phyloP scores from a whole-genome alignment of 2,888 invertebrate genomes.

The Lepidocyrtoides sp. region DNA sequence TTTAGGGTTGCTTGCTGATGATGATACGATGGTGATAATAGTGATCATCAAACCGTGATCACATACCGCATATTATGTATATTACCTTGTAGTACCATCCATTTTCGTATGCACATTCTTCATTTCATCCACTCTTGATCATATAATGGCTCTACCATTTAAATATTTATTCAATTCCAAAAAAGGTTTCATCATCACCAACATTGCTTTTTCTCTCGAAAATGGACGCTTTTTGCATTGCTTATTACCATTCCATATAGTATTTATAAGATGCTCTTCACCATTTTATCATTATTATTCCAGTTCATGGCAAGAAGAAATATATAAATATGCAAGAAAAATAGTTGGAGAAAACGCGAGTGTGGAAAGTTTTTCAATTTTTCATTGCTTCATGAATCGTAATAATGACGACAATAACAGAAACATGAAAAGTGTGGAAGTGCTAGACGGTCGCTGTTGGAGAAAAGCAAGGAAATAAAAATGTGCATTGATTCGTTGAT shows the following conservation, averaged over 20 bases:
- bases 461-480: neutral
- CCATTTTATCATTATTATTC: neutral
- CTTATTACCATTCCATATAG: neutral
- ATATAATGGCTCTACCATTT: neutral
- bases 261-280: too few relatives aligned
- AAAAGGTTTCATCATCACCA: neutral
- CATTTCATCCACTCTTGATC: too few relatives aligned
- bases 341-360: neutral
- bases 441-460: neutral
- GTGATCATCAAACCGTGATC: constrained; percentile 45
- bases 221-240: constrained; percentile 1
- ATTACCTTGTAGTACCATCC: neutral
- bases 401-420: constrained; percentile 17
- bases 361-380: constrained; percentile 22
- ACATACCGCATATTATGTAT: neutral
- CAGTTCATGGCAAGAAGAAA: too few relatives aligned
- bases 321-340: neutral
- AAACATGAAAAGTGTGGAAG: constrained; percentile 20
- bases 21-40: neutral
- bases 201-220: neutral
- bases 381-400: constrained; percentile 32
- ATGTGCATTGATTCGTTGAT: neutral
- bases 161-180: constrained; percentile 26
- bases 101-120: neutral
- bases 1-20: neutral